Percentiles rank a stretch among this genome's conserved stretches.
Conservation (phyloP, 2,113 vertebrate genomes). For the Pandion haliaetus region DNA sequence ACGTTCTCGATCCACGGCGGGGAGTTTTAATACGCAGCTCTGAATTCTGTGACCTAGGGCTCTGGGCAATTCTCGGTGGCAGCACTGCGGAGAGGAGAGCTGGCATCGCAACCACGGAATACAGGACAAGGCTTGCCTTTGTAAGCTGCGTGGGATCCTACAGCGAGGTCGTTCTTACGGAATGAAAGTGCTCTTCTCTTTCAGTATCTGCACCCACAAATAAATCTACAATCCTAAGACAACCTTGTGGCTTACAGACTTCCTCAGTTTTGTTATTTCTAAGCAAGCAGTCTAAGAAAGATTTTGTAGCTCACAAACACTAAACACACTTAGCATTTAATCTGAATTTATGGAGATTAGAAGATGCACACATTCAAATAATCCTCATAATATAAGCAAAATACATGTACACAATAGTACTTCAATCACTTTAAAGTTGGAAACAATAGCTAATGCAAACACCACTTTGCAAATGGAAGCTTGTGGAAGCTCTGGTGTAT, state of each 20-base stretch:
- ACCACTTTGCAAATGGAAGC: too few species aligned
- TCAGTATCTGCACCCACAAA: not conserved
- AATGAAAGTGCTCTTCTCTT: not conserved
- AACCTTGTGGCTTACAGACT: not conserved
- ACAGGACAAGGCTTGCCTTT: too few species aligned
- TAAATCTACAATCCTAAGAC: not conserved
- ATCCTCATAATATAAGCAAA: not conserved
- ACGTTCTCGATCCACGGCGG: not conserved
- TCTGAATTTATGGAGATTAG: not conserved
- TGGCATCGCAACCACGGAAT: not conserved
- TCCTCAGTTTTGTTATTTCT: not conserved
- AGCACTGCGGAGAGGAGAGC: not conserved
- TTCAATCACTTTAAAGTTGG: not conserved
- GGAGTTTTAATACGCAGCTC: not conserved
- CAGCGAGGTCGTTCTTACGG: not conserved
- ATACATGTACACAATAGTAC: too few species aligned
- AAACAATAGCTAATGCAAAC: not conserved
- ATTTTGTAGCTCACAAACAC: not conserved
- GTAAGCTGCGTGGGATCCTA: not conserved
- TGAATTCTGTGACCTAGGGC: not conserved
- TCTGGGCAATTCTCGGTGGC: not conserved
- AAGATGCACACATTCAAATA: not conserved
- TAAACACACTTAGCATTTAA: not conserved
- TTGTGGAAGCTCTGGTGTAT: not conserved
- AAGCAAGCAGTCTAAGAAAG: not conserved